Evolutionary conservation across 1,140 invertebrate genomes (phyloP), one percentile per base, ranked within the genome.

Genomic region (Danaus melanippus): DNA sequence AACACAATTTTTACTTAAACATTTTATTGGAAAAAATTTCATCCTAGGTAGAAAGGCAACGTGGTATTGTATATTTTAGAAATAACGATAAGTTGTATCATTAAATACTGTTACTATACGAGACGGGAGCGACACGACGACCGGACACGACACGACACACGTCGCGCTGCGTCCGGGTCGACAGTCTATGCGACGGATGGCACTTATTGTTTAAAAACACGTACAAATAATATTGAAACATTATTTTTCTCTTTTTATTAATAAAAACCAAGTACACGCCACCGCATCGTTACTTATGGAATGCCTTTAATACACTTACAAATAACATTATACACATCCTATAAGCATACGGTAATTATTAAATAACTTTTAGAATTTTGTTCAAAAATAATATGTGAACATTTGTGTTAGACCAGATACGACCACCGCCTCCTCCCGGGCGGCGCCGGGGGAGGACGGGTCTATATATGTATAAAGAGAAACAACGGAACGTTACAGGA

Each of bases 1-100:
- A 86, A 86, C 71, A 56, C 72, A 62, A 67, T 66, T 69, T 76
- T 82, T 79, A 84, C 79, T 86, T 83, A 86, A 81, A 80, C 79
- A 72, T 81, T 84, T 86, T 86, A 83, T 80, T 84, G 71, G 71
- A 80, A 84, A 81, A 79, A 76, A 68, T 76, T 74, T 79, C 75
- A 77, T 81, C 72, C 73, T 84, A 84, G 67, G 78, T 69, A 82
- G 74, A 82, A 86, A 86, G 83, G 83, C 81, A 86, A 86, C 81
- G 69, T 77, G 81, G 83, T 86, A 83, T 82, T 81, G 78, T 83
- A 76, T 84, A 81, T 74, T 76, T 75, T 74, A 69, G 68, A 74
- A 76, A 76, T 67, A 76, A 74, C 77, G 69, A 77, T 70, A 75
- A 72, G 67, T 66, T 67, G 72, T 60, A 60, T 64, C 62, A 69